phyloP scores from a whole-genome alignment of 2,797 vertebrate species.

The Phoxinus dragarum region DNA sequence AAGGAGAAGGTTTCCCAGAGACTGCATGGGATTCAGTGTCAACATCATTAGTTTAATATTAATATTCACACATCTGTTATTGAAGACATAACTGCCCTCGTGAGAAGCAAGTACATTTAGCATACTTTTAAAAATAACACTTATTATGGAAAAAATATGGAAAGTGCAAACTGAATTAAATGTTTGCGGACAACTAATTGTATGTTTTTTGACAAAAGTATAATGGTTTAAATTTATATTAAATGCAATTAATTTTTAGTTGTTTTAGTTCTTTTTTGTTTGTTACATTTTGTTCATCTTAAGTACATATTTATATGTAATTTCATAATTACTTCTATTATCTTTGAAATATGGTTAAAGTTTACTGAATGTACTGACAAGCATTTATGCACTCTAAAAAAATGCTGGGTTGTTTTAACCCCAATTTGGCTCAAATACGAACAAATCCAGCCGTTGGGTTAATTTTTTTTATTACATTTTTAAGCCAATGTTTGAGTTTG shows the following conservation, averaged over 20 bases:
- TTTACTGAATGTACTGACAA: background rate
- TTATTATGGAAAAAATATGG: no score
- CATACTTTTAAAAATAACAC: no score
- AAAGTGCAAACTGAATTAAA: background rate
- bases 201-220: background rate
- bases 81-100: background rate
- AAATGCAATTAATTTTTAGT: background rate
- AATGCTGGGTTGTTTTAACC: no score
- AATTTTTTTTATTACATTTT: no score
- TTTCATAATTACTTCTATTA: background rate
- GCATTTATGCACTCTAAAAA: background rate
- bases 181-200: background rate
- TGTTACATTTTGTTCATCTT: background rate
- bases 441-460: no score
- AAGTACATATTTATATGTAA: background rate
- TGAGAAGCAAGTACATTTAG: no score
- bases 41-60: background rate
- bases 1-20: conserved; percentile 9
- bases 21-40: background rate
- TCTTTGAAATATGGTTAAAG: background rate
- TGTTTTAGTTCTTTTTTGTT: no score
- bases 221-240: background rate
- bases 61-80: background rate
- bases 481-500: no score
- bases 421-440: no score